Evolutionary conservation across 1,140 invertebrate genomes (phyloP).

Genomic region (Apis florea): DNA sequence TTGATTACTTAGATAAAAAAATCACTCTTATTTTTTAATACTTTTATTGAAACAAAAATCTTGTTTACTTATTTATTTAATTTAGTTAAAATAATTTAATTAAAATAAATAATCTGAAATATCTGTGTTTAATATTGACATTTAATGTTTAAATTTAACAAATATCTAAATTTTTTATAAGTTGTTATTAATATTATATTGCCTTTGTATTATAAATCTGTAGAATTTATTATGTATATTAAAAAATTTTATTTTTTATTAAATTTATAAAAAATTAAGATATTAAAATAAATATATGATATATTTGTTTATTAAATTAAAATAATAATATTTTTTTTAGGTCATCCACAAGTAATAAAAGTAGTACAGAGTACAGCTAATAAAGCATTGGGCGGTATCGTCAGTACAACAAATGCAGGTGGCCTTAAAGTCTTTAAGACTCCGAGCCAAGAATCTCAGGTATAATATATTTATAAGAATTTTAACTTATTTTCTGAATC

Average conservation of each 20-base stretch:
- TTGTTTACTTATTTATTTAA: background rate
- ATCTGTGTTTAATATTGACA: background rate
- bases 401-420: constrained; percentile 77
- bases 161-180: background rate
- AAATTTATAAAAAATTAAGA: background rate
- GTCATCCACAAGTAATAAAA: constrained; percentile 85
- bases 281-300: background rate
- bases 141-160: background rate
- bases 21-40: background rate
- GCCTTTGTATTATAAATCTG: background rate
- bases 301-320: background rate
- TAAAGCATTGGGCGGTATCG: constrained; percentile 78
- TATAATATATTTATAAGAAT: constrained; percentile 49
- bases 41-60: background rate
- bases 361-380: constrained; percentile 82
- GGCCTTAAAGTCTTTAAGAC: constrained; percentile 81
- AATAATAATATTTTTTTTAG: constrained; percentile 73
- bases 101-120: background rate
- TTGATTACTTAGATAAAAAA: constrained; percentile 10
- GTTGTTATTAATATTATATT: background rate
- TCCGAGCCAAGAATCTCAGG: constrained; percentile 76
- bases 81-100: background rate
- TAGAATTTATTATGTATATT: background rate
- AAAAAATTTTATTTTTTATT: background rate
- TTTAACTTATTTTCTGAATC: background rate